Evolutionary conservation across 2,888 invertebrate genomes (phyloP), one percentile per base, ranked within the genome.

Genomic region (Spicauda simplicius): DNA sequence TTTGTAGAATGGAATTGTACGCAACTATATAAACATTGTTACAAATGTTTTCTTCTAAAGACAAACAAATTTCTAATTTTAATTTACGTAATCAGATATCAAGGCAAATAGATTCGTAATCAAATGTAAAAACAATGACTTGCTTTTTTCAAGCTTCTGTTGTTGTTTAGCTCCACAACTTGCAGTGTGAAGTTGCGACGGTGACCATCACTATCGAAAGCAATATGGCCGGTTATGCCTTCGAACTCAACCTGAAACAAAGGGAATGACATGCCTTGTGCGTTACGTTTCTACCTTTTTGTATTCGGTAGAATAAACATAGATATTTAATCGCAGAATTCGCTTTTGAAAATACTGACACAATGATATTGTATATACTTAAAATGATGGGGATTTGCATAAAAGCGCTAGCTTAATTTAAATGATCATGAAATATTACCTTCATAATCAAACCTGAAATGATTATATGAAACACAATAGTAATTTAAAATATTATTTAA

Each of bases 171-270:
- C 33, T 66, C 97, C 76, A 98, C 96, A 71, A 98, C 96, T 84
- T 98, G 97, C 66, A 98, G 93, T 0, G 97, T 96, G 86, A 97
- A 98, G 92, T 98, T 98, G 81, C 96, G 95, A 66, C 98, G 94
- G 74, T 96, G 95, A 25, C 98, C 98, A 77, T 96, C 96, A 74
- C 97, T 97, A 84, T 96, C 96, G 92, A 98, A 98, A 73, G 96
- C 95, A 79, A 98, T 96, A 82, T 95, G 95, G 52, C 98, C 98
- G 14, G 97, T 98, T 79, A 98, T 91, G 55, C 98, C 98, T 89
- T 97, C 96, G 80, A 97, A 93, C 91, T 97, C 97, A 78, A 97
- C 97, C 98, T 98, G 94, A 77, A 94, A 87, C 84, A 90, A 91
- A 83, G 64, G 82, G 80, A 60, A 76, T 60, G 73, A 74, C 69